These are phyloP conservation scores for Drosophila percnosoma DNA, from an alignment of 2,888 invertebrate species.

Conservation along the genomic window DNA sequence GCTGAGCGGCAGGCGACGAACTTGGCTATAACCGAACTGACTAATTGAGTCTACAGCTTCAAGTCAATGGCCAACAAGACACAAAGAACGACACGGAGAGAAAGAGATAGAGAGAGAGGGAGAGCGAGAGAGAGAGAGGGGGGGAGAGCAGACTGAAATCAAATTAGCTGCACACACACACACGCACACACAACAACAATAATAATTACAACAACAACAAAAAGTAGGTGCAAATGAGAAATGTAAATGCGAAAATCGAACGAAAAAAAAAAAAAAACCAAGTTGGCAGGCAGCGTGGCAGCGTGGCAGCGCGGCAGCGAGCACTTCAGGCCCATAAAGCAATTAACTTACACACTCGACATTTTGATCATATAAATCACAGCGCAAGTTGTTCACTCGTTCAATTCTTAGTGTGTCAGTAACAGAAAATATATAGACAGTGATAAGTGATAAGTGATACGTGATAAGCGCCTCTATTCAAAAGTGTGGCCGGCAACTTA, in stretches of 20 bases:
- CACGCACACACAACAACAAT: background rate
- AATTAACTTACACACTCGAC: conserved; percentile 34
- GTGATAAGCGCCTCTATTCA: conserved; percentile 24
- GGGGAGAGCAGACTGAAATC: background rate
- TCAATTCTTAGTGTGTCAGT: conserved; percentile 12
- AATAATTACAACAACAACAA: conserved; percentile 4
- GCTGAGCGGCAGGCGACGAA: background rate
- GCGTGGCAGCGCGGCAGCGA: background rate
- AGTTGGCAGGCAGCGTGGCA: background rate
- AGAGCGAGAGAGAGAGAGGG: too few relatives aligned
- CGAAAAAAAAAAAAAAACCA: background rate
- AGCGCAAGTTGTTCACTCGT: background rate
- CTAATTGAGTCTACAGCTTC: background rate
- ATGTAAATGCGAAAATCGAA: conserved; percentile 5
- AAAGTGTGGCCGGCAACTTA: conserved; percentile 33
- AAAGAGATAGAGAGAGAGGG: background rate
- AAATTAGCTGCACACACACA: conserved; percentile 1
- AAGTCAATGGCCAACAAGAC: conserved; percentile 3
- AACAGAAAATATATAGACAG: conserved; percentile 8
- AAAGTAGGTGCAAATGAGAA: conserved; percentile 4
- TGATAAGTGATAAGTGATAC: conserved; percentile 12
- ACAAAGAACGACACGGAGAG: background rate
- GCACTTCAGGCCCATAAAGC: conserved; percentile 14
- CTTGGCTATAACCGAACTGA: background rate
- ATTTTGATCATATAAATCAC: conserved; percentile 47